A percentile compares a stretch with the other conserved stretches of the same genome.
Conservation (phyloP, 2,797 vertebrate genomes). For the Mycteria americana region DNA sequence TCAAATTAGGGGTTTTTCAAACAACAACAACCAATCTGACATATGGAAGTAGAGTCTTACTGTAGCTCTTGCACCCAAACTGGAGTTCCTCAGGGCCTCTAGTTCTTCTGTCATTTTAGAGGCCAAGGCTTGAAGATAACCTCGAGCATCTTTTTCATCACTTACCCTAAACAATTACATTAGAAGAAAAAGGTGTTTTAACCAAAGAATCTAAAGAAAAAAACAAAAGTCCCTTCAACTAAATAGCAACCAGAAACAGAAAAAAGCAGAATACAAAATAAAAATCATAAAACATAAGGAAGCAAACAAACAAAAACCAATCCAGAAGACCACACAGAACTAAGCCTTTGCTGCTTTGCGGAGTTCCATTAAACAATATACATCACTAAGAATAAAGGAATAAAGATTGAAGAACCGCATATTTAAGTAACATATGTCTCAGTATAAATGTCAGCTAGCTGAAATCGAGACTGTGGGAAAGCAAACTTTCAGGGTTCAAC, state of each 20-base stretch:
- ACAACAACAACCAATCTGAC: background rate
- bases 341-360: background rate
- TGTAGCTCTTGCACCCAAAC: slow-evolving; percentile 91
- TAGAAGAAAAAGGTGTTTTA: background rate
- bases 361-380: background rate
- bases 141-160: slow-evolving; percentile 97
- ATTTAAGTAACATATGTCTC: background rate
- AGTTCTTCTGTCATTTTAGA: slow-evolving; percentile 99
- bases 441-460: background rate
- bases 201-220: background rate
- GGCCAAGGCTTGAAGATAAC: slow-evolving; percentile 96
- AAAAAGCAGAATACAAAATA: background rate
- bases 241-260: background rate
- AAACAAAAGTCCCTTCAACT: background rate
- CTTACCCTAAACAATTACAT: slow-evolving; percentile 85
- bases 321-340: background rate
- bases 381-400: background rate
- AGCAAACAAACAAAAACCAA: background rate
- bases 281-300: background rate
- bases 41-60: slow-evolving; percentile 74
- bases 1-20: background rate
- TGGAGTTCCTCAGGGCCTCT: slow-evolving; percentile 93
- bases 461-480: background rate
- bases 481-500: background rate
- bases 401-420: background rate